A percentile compares a stretch with the other conserved stretches of the same genome.
phyloP scores from a whole-genome alignment of 2,113 vertebrate genomes.

The Emydocephalus ijimae region DNA sequence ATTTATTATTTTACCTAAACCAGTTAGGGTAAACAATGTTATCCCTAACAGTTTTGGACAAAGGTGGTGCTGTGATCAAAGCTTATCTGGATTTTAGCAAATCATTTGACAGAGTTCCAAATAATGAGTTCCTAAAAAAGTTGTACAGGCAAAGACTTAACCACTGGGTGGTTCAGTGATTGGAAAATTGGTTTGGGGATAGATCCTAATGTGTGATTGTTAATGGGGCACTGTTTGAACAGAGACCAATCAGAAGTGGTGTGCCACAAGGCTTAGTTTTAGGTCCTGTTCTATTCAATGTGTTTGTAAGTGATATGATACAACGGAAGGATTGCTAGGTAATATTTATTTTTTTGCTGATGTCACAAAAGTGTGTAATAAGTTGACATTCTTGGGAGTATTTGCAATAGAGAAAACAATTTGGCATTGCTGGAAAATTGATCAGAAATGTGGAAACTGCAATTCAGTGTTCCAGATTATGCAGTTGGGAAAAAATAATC shows the following conservation, averaged over 20 bases:
- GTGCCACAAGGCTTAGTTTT: neutral
- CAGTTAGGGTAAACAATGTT: no score
- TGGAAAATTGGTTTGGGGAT: neutral
- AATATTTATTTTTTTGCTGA: neutral
- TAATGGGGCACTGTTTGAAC: no score
- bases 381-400: neutral
- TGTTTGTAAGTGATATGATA: neutral
- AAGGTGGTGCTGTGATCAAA: neutral
- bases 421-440: neutral
- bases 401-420: neutral
- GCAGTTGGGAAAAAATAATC: no score
- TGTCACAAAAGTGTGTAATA: neutral
- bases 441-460: neutral
- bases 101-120: neutral
- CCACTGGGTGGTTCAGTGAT: neutral
- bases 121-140: neutral
- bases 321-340: neutral
- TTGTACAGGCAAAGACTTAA: neutral
- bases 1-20: no score
- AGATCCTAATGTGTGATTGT: neutral
- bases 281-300: neutral
- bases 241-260: neutral
- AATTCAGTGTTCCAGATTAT: neutral
- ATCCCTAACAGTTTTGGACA: no score
- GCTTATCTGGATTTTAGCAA: neutral